These are phyloP conservation scores for Cyclura pinguis DNA, from an alignment of 2,797 vertebrate genomes.

Conservation along the genomic window DNA sequence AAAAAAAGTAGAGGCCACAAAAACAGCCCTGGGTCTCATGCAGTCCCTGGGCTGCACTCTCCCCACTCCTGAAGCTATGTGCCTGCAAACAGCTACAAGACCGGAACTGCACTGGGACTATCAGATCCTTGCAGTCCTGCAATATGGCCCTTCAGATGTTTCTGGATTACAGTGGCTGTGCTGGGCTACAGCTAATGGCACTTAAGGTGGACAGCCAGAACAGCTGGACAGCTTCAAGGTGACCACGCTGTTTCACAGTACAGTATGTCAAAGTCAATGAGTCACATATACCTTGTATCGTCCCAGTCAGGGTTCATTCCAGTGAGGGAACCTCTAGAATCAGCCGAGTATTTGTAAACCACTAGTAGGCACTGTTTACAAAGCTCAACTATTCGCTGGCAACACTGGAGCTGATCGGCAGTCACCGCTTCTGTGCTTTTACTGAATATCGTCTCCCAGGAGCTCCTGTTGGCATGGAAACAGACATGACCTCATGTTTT, in stretches of 20 bases:
- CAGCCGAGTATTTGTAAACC: slow-evolving; percentile 94
- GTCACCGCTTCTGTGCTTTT: slow-evolving; percentile 91
- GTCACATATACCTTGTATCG: slow-evolving; percentile 89
- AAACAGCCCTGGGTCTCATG: no score
- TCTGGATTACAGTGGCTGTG: no score
- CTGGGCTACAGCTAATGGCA: neutral
- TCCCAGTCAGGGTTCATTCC: slow-evolving; percentile 91
- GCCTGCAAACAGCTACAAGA: neutral
- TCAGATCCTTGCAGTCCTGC: slow-evolving; percentile 19
- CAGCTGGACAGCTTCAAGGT: neutral
- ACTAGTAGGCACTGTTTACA: slow-evolving; percentile 95
- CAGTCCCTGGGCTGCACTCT: no score
- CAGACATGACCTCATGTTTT: slow-evolving; percentile 66
- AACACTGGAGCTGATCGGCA: slow-evolving; percentile 92
- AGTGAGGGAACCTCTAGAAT: slow-evolving; percentile 88
- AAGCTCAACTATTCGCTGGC: slow-evolving; percentile 93
- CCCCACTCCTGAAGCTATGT: neutral
- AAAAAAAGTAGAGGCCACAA: no score
- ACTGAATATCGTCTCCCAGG: slow-evolving; percentile 94
- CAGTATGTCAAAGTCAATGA: slow-evolving; percentile 19
- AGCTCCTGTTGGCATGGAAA: slow-evolving; percentile 83
- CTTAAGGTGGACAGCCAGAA: neutral
- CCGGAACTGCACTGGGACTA: neutral
- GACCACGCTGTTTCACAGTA: neutral
- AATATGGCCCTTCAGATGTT: neutral